These are phyloP conservation scores for Acleris sparsana DNA, from an alignment of 2,888 invertebrate species.

Conservation along the genomic window DNA sequence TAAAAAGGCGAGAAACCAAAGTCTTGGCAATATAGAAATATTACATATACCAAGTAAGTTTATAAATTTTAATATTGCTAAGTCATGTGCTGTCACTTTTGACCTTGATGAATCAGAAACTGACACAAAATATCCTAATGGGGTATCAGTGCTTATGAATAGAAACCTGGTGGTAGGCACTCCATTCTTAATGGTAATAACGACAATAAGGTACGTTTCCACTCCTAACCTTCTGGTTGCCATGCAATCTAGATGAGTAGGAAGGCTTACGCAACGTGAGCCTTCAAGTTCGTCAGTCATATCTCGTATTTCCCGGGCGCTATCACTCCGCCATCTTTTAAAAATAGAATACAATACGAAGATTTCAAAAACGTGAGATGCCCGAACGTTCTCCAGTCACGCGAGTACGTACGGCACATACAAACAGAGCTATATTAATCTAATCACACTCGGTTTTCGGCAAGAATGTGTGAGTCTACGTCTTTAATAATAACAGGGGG, in stretches of 20 bases:
- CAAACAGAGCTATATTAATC: constrained; percentile 75
- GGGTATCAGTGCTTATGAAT: no score
- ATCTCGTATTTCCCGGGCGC: constrained; percentile 10
- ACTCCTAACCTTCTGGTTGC: no score
- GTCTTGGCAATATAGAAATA: no score
- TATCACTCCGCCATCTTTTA: constrained; percentile 19
- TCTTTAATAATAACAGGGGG: constrained; percentile 83
- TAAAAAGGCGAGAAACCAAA: no score
- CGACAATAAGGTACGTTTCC: no score
- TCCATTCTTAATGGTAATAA: no score
- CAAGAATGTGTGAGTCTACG: constrained; percentile 81
- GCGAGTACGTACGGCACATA: constrained; percentile 36
- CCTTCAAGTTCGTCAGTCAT: constrained; percentile 3
- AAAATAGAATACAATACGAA: constrained; percentile 27
- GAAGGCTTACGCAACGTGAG: not conserved
- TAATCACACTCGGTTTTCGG: constrained; percentile 78
- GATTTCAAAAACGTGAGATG: constrained; percentile 25
- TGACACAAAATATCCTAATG: no score
- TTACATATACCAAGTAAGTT: no score
- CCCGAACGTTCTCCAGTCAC: constrained; percentile 11
- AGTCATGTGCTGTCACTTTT: no score
- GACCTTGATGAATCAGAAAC: no score
- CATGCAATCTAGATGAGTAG: not conserved
- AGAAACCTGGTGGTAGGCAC: no score
- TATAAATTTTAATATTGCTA: no score